Evolutionary conservation across 2,113 vertebrate species (phyloP).

Genomic region (Vimba vimba): DNA sequence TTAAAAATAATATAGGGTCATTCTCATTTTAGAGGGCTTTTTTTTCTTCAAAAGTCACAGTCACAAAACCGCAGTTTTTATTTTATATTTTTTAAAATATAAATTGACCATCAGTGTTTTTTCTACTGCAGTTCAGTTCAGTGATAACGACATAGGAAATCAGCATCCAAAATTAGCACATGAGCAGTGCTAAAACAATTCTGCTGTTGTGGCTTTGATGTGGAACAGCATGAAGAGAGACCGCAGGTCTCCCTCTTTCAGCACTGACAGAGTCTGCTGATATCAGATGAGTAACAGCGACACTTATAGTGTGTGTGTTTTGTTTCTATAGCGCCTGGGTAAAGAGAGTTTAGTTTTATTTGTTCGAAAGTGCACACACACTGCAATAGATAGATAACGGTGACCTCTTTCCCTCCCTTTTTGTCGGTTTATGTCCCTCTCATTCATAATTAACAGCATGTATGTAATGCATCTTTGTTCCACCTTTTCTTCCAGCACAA

Average conservation of each 20-base stretch:
- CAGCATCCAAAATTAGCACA: neutral
- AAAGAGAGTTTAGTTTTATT: constrained; percentile 42
- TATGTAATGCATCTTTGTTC: constrained; percentile 61
- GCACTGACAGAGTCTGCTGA: neutral
- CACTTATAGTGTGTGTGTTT: neutral
- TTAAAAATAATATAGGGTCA: too few species aligned
- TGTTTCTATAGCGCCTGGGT: constrained; percentile 24
- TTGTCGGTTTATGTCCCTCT: neutral
- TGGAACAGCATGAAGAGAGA: neutral
- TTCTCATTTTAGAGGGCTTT: neutral
- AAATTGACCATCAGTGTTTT: neutral
- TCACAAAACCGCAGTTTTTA: neutral
- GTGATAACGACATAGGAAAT: neutral
- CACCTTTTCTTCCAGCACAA: constrained; percentile 52
- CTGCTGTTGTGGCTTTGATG: neutral
- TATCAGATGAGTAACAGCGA: constrained; percentile 15
- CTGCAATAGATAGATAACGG: constrained; percentile 15
- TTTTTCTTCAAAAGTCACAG: too few species aligned
- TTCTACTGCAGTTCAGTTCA: neutral
- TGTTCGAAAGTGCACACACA: constrained; percentile 36
- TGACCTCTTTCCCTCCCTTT: constrained; percentile 23
- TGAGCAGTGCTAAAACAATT: neutral
- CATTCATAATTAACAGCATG: constrained; percentile 52
- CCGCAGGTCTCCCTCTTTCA: neutral
- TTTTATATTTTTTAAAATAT: neutral